Evolutionary conservation across 2,797 vertebrate species (phyloP).

Genomic region (Crenuchus spilurus): DNA sequence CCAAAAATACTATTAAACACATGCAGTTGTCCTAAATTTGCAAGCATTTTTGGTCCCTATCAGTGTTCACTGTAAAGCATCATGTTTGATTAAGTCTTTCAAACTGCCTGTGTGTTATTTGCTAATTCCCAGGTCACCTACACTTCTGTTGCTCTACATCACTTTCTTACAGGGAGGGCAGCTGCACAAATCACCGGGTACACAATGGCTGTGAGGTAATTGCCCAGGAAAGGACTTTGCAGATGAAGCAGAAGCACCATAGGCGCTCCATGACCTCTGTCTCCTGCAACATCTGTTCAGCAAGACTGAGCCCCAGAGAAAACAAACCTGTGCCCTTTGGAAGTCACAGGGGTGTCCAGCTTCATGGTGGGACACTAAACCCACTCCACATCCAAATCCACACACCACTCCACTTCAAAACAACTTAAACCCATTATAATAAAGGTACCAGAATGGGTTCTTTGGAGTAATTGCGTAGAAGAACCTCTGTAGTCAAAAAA

Average conservation of each 20-base stretch:
- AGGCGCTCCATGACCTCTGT: constrained; percentile 61
- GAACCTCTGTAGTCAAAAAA: background rate
- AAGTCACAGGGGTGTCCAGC: constrained; percentile 45
- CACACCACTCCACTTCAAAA: background rate
- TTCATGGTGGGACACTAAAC: constrained; percentile 39
- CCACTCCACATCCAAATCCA: constrained; percentile 3
- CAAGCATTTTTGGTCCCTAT: background rate
- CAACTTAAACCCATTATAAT: background rate
- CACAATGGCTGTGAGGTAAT: constrained; percentile 62
- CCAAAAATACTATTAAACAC: no score
- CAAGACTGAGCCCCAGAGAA: constrained; percentile 51
- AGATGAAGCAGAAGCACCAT: constrained; percentile 59
- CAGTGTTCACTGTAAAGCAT: background rate
- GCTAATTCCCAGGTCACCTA: constrained; percentile 55
- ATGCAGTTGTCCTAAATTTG: background rate
- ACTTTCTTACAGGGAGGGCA: constrained; percentile 45
- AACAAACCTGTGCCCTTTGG: constrained; percentile 51
- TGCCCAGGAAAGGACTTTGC: constrained; percentile 60
- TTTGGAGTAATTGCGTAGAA: background rate
- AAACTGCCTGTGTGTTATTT: background rate
- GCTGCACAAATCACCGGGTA: constrained; percentile 52
- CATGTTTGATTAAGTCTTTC: no score
- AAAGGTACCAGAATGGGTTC: background rate
- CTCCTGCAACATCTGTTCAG: constrained; percentile 64
- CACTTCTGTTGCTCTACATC: constrained; percentile 53